Conservation (phyloP, 2,797 vertebrate species). For the Scyliorhinus canicula region DNA sequence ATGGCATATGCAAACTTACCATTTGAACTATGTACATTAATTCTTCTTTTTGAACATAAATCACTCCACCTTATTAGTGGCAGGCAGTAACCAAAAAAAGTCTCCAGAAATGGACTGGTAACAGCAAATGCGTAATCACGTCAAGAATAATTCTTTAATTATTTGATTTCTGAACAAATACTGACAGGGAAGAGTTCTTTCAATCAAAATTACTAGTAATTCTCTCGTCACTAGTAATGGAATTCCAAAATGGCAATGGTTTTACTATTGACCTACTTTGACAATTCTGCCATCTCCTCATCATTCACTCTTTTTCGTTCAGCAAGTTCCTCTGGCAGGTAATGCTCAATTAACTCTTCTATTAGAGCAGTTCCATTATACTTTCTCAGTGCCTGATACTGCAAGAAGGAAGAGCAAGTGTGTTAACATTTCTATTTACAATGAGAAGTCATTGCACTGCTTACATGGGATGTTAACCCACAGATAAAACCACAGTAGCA, state of each 20-base stretch:
- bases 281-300: constrained; percentile 72
- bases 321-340: constrained; percentile 65
- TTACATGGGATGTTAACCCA: not conserved
- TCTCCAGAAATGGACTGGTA: not conserved
- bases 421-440: not conserved
- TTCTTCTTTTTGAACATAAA: not conserved
- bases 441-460: not conserved
- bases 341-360: constrained; percentile 66
- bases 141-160: not conserved
- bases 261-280: constrained; percentile 59
- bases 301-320: constrained; percentile 63
- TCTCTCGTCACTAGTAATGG: not conserved
- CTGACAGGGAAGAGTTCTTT: not conserved
- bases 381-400: constrained; percentile 66
- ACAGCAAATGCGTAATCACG: not conserved
- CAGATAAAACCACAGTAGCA: not conserved
- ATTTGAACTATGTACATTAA: not conserved
- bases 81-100: not conserved
- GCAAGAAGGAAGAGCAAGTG: constrained; percentile 30
- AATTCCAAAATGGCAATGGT: not conserved
- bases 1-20: not conserved
- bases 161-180: not conserved
- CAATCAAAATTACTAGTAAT: not conserved
- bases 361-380: constrained; percentile 66
- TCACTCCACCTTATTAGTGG: not conserved